Evolutionary conservation across 2,797 vertebrate species (phyloP).

Genomic region (Cirrhinus mrigala): DNA sequence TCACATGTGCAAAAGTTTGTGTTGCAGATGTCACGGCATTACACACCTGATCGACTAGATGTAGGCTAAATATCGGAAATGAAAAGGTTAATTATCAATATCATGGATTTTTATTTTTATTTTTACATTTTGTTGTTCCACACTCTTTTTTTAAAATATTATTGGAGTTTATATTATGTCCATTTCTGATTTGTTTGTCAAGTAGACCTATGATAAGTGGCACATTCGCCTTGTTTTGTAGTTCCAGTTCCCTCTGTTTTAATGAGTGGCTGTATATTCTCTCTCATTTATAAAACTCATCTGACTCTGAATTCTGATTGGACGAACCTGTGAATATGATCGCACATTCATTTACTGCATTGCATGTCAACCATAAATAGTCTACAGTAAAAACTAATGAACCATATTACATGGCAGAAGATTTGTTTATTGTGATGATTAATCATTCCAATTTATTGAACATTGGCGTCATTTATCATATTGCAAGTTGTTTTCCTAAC

Average conservation of each 20-base stretch:
- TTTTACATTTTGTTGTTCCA: background rate
- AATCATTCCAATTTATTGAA: background rate
- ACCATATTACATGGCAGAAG: background rate
- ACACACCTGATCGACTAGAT: no score
- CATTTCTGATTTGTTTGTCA: background rate
- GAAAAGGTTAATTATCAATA: background rate
- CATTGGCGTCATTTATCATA: conserved; percentile 3
- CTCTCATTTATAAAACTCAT: background rate
- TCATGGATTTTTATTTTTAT: background rate
- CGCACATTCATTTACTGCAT: background rate
- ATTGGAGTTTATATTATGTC: background rate
- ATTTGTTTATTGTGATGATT: conserved; percentile 2
- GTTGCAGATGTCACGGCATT: no score
- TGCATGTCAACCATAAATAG: background rate
- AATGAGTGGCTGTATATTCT: background rate
- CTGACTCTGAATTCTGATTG: conserved; percentile 1
- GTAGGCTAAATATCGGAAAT: background rate
- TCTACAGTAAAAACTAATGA: conserved; percentile 8
- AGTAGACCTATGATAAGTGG: no score
- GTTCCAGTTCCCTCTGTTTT: background rate
- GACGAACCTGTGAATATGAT: background rate
- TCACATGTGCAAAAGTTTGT: no score
- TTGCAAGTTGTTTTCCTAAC: background rate
- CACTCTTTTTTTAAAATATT: background rate
- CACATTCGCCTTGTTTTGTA: background rate